These are phyloP conservation scores for Procambarus virginalis DNA, from an alignment of 1,140 invertebrate species.

Conservation along the genomic window DNA sequence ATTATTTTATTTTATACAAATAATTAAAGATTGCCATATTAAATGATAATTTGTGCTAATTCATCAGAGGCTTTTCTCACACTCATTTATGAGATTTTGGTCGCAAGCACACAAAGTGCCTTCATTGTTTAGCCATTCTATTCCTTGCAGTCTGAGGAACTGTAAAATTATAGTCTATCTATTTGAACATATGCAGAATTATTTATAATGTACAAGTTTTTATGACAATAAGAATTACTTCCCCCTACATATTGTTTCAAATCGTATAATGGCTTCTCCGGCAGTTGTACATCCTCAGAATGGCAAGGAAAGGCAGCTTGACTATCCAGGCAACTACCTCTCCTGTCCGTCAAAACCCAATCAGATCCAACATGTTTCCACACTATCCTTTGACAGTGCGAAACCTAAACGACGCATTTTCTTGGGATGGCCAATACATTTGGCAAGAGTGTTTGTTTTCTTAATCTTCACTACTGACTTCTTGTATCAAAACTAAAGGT, in stretches of 20 bases:
- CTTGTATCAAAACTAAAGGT: conserved; percentile 45
- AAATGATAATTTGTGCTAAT: conserved; percentile 65
- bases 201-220: background rate
- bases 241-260: background rate
- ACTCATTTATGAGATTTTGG: conserved; percentile 49
- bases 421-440: conserved; percentile 8
- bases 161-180: conserved; percentile 29
- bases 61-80: conserved; percentile 64
- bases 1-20: conserved; percentile 45
- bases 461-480: conserved; percentile 32
- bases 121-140: conserved; percentile 64
- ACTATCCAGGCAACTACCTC: conserved; percentile 65
- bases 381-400: background rate
- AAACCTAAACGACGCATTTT: background rate
- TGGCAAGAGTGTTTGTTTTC: background rate
- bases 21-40: conserved; percentile 61
- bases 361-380: conserved; percentile 21
- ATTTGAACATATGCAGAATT: conserved; percentile 9
- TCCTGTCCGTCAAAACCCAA: conserved; percentile 58
- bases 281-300: conserved; percentile 40
- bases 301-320: conserved; percentile 64
- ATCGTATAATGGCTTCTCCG: conserved; percentile 10
- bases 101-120: conserved; percentile 64
- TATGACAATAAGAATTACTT: background rate
- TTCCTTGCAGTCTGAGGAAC: conserved; percentile 59